Conservation (phyloP, 2,797 vertebrate genomes). For the Rhynchotus rufescens region DNA sequence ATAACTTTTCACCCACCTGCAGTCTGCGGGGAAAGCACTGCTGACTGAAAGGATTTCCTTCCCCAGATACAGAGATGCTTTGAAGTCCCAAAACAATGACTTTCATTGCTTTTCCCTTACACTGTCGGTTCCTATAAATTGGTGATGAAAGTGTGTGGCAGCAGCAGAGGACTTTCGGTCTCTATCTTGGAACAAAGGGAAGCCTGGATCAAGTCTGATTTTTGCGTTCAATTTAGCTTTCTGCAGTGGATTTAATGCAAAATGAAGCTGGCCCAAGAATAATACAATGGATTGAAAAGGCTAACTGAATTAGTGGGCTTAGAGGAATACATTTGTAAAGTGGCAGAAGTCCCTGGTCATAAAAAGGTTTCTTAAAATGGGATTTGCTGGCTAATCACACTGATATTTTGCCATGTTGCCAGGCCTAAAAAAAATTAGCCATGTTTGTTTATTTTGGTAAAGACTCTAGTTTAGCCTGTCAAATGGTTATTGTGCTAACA, state of each 20-base stretch:
- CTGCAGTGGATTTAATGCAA: constrained; percentile 87
- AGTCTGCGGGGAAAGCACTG: constrained; percentile 79
- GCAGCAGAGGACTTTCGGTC: constrained; percentile 83
- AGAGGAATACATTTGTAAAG: constrained; percentile 89
- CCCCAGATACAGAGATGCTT: constrained; percentile 84
- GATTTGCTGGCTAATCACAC: constrained; percentile 85
- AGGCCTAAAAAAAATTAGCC: constrained; percentile 81
- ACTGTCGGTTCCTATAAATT: constrained; percentile 86
- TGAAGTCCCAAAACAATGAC: constrained; percentile 90
- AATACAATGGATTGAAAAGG: constrained; percentile 89
- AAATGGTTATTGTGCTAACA: constrained; percentile 64
- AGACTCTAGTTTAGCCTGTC: constrained; percentile 74
- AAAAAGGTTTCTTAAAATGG: constrained; percentile 88
- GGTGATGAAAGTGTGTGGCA: constrained; percentile 89
- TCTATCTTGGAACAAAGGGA: constrained; percentile 87
- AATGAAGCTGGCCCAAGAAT: constrained; percentile 86
- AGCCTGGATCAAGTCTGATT: constrained; percentile 85
- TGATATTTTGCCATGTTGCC: constrained; percentile 86
- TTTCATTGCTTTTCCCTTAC: constrained; percentile 87
- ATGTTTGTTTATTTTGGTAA: constrained; percentile 84
- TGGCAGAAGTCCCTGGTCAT: constrained; percentile 87
- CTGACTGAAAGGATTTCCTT: constrained; percentile 92
- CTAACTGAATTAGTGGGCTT: constrained; percentile 90
- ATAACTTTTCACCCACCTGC: constrained; percentile 87
- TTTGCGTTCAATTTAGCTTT: constrained; percentile 88